These are phyloP conservation scores for Aythya fuligula DNA, from an alignment of 2,797 vertebrate genomes.

Conservation along the genomic window DNA sequence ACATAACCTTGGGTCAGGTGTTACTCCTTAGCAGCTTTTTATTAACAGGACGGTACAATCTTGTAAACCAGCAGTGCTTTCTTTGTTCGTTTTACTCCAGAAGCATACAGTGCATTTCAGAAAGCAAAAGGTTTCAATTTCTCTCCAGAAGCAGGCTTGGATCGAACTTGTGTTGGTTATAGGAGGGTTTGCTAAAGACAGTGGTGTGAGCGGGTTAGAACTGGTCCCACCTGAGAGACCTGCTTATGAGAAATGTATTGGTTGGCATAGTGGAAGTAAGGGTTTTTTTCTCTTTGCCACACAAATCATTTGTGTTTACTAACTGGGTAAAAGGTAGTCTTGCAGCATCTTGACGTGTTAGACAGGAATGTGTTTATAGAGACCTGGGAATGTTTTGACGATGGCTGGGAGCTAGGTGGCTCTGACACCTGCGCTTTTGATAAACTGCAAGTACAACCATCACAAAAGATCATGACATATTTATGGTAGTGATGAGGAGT, in stretches of 20 bases:
- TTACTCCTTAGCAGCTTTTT: background rate
- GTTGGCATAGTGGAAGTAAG: background rate
- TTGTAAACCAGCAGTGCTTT: background rate
- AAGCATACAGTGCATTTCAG: background rate
- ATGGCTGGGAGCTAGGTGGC: background rate
- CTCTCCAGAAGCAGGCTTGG: background rate
- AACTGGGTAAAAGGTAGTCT: slow-evolving; percentile 6
- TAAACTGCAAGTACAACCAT: background rate
- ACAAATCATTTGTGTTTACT: background rate
- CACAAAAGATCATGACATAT: background rate
- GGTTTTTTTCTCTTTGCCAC: background rate
- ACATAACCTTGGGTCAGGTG: background rate
- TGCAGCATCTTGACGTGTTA: background rate
- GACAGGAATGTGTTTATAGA: slow-evolving; percentile 4
- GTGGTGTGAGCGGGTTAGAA: background rate
- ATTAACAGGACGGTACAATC: background rate
- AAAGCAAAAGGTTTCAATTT: background rate
- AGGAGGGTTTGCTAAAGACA: background rate
- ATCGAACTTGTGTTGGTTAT: background rate
- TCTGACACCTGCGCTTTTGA: background rate
- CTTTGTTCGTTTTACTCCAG: background rate
- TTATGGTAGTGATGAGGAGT: background rate
- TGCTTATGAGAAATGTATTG: background rate
- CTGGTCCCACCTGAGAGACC: background rate
- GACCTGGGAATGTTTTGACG: background rate